A percentile compares a stretch with the other conserved stretches of the same genome.
Conservation (phyloP, 2,888 invertebrate genomes). For the Charanyca ferruginea region DNA sequence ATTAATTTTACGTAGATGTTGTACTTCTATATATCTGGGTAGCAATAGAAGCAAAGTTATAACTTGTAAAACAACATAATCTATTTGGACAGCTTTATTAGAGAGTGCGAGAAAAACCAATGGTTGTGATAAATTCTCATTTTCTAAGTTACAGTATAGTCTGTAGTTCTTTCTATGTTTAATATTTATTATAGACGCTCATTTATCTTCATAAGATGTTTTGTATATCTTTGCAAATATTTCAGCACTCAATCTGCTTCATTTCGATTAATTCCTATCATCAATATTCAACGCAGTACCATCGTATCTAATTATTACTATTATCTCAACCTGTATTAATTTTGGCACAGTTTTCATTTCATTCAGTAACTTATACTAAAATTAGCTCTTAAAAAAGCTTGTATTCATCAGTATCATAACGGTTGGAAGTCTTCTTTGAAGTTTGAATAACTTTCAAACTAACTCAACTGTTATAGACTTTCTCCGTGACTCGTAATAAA, state of each 20-base stretch:
- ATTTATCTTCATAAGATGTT: too few relatives aligned
- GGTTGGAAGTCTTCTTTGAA: slow-evolving; percentile 4
- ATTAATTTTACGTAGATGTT: slow-evolving; percentile 41
- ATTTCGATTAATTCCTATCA: not conserved
- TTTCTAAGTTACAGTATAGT: too few relatives aligned
- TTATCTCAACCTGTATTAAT: not conserved
- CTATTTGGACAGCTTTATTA: not conserved
- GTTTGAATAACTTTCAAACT: slow-evolving; percentile 21
- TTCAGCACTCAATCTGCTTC: too few relatives aligned
- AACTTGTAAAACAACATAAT: slow-evolving; percentile 12
- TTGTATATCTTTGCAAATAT: too few relatives aligned
- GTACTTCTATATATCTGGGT: too few relatives aligned
- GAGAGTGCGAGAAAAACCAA: not conserved
- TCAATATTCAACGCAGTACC: not conserved
- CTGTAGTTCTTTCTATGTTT: too few relatives aligned
- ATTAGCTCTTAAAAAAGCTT: not conserved
- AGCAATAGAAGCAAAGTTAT: slow-evolving; percentile 2
- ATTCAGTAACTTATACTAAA: not conserved
- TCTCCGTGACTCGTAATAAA: slow-evolving; percentile 31
- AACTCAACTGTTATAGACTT: slow-evolving; percentile 19
- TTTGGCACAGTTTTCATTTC: not conserved
- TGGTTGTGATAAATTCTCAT: not conserved
- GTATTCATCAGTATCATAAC: slow-evolving; percentile 5
- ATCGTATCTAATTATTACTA: not conserved
- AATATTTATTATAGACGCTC: too few relatives aligned